Conservation (phyloP, 53 echinoderm and acorn worm genomes). For the Paracentrotus lividus region DNA sequence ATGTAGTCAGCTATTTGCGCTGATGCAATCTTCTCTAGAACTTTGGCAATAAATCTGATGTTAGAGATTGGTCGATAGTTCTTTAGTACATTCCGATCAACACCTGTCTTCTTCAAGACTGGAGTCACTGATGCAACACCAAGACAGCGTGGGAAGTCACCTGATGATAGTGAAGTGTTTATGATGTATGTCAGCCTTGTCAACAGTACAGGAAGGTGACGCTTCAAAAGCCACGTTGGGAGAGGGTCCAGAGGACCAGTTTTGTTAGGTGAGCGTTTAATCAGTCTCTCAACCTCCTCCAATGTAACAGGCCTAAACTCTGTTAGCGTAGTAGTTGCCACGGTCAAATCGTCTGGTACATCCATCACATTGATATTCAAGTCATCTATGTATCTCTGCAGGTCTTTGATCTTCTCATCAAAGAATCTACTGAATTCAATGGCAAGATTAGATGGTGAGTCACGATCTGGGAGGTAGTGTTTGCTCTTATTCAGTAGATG, state of each 20-base stretch:
- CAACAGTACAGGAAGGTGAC: not conserved
- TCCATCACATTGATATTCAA: not conserved
- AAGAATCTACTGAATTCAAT: not conserved
- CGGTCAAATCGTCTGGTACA: not conserved
- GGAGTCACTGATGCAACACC: not conserved
- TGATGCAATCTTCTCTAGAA: not conserved
- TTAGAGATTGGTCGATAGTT: not conserved
- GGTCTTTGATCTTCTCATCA: too few relatives aligned
- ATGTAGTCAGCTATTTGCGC: not conserved
- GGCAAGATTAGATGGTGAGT: not conserved
- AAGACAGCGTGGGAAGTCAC: not conserved
- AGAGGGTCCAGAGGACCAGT: not conserved
- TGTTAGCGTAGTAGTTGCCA: not conserved
- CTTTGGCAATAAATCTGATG: not conserved
- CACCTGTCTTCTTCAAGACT: not conserved
- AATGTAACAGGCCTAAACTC: not conserved
- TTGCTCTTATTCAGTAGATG: not conserved
- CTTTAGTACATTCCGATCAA: not conserved
- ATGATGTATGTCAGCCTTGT: not conserved
- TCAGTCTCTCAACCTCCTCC: not conserved
- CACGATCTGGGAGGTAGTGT: slow-evolving; percentile 10
- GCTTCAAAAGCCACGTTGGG: slow-evolving; percentile 10
- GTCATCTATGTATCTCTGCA: not conserved
- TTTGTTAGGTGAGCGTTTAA: not conserved
- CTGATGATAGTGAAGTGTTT: not conserved